A percentile compares a stretch with the other conserved stretches of the same genome.
Conservation (phyloP, 2,113 vertebrate genomes). For the Nanorana parkeri region DNA sequence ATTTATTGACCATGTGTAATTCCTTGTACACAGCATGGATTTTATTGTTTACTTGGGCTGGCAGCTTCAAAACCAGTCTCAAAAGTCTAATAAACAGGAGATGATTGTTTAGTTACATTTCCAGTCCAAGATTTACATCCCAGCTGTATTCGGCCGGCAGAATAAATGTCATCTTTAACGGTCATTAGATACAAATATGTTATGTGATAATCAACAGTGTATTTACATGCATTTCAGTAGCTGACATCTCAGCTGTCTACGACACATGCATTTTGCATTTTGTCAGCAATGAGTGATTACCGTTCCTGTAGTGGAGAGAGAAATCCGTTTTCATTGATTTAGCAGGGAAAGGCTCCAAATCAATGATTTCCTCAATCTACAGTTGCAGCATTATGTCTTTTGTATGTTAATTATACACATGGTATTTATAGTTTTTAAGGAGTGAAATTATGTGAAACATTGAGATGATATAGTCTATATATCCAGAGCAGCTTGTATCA, state of each 20-base stretch:
- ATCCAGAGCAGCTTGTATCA: background rate
- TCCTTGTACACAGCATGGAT: background rate
- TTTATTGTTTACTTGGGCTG: slow-evolving; percentile 32
- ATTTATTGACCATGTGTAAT: slow-evolving; percentile 37
- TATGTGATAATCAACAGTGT: slow-evolving; percentile 51
- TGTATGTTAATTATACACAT: slow-evolving; percentile 45
- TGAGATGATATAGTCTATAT: background rate
- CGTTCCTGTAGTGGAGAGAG: slow-evolving; percentile 19
- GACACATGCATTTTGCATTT: slow-evolving; percentile 27
- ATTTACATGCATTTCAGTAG: slow-evolving; percentile 55
- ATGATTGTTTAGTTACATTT: slow-evolving; percentile 37
- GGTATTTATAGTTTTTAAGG: slow-evolving; percentile 28
- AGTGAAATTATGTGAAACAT: background rate
- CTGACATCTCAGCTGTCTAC: slow-evolving; percentile 43
- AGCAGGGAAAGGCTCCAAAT: slow-evolving; percentile 46
- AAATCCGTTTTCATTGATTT: slow-evolving; percentile 53
- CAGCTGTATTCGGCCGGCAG: slow-evolving; percentile 34
- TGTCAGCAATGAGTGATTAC: slow-evolving; percentile 55
- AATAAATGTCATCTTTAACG: slow-evolving; percentile 53
- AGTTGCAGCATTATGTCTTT: slow-evolving; percentile 41
- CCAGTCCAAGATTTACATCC: slow-evolving; percentile 19
- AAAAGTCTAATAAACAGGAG: slow-evolving; percentile 20
- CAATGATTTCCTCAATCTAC: slow-evolving; percentile 40
- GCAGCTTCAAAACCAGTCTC: slow-evolving; percentile 20
- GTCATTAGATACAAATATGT: slow-evolving; percentile 58